These are phyloP conservation scores for Drosophila stalkeri DNA, from an alignment of 2,888 invertebrate genomes.

Conservation along the genomic window DNA sequence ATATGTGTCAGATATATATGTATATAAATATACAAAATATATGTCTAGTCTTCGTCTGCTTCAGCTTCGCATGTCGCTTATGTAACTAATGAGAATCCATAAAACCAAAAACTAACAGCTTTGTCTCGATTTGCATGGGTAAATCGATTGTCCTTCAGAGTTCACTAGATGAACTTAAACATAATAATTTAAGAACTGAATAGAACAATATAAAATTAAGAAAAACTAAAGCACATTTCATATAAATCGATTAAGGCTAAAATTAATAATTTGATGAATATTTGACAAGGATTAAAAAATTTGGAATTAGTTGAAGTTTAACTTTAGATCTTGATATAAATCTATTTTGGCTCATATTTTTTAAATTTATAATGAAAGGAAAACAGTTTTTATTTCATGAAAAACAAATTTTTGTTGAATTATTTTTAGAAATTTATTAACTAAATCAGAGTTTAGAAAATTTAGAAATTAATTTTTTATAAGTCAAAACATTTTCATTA, in stretches of 20 bases:
- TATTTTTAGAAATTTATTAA: background rate
- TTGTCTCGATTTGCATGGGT: background rate
- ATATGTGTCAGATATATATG: constrained; percentile 29
- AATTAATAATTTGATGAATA: background rate
- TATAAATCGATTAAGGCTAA: no score
- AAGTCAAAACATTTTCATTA: no score
- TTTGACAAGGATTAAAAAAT: background rate
- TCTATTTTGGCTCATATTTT: background rate
- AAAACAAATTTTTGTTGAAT: no score
- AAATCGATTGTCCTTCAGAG: background rate
- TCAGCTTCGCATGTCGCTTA: constrained; percentile 75
- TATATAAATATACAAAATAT: background rate
- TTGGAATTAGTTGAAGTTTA: background rate
- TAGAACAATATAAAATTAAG: background rate
- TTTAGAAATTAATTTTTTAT: no score
- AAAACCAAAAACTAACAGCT: constrained; percentile 31
- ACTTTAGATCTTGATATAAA: background rate
- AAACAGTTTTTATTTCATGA: background rate
- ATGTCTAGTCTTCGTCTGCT: constrained; percentile 46
- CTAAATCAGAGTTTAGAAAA: background rate
- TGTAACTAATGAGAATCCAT: constrained; percentile 64
- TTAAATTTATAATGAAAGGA: background rate
- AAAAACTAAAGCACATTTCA: no score
- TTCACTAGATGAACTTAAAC: background rate
- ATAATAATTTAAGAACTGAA: background rate